phyloP scores from a whole-genome alignment of 2,888 invertebrate genomes.

The Ryuthela nishihirai region DNA sequence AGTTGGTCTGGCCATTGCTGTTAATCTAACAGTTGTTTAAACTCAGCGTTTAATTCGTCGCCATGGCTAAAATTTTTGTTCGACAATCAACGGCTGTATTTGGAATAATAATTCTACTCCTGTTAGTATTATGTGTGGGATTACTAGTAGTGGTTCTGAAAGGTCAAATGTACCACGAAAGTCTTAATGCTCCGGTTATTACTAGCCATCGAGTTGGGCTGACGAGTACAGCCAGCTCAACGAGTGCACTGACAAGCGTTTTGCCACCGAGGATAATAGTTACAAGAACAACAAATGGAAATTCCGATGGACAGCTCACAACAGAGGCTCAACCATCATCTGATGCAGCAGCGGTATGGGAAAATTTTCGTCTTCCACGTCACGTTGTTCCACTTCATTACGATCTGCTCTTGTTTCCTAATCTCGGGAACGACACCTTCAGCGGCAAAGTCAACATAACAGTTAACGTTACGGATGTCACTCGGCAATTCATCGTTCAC shows the following conservation, averaged over 20 bases:
- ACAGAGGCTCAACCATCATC: not conserved
- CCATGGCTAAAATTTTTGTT: constrained; percentile 14
- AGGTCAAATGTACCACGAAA: constrained; percentile 14
- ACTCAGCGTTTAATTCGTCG: too few relatives aligned
- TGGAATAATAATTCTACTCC: constrained; percentile 6
- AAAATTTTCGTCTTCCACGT: constrained; percentile 58
- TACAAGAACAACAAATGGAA: not conserved
- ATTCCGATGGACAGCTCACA: not conserved
- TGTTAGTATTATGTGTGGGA: constrained; percentile 25
- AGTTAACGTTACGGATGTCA: constrained; percentile 47
- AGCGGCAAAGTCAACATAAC: constrained; percentile 57
- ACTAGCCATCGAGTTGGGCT: not conserved
- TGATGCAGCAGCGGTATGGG: not conserved
- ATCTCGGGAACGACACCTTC: constrained; percentile 59
- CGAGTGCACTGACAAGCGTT: not conserved
- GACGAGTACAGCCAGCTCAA: constrained; percentile 2
- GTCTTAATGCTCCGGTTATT: not conserved
- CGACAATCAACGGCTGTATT: constrained; percentile 21
- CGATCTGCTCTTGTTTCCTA: constrained; percentile 64
- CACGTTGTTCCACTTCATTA: constrained; percentile 63
- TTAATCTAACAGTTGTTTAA: too few relatives aligned
- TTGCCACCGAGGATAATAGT: not conserved
- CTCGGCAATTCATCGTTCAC: constrained; percentile 57
- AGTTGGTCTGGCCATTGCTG: too few relatives aligned
- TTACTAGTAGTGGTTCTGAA: constrained; percentile 31